Conservation (phyloP, 2,888 invertebrate species). For the Tenthredo livida region DNA sequence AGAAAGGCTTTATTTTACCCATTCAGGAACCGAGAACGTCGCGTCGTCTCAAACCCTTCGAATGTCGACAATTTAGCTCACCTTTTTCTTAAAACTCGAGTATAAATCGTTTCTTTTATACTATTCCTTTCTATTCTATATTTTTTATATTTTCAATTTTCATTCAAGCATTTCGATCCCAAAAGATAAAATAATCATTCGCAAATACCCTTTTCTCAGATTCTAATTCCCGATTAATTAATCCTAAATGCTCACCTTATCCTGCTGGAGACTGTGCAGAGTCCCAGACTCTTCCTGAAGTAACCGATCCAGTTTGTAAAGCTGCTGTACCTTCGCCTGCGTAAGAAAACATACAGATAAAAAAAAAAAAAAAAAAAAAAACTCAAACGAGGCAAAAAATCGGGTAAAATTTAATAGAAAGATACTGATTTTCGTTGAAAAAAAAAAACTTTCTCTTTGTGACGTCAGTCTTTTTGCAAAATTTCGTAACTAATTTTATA, state of each 20-base stretch:
- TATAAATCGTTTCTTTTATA: neutral
- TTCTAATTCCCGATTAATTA: neutral
- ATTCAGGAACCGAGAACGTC: slow-evolving; percentile 29
- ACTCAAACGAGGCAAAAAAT: neutral
- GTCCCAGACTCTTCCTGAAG: slow-evolving; percentile 88
- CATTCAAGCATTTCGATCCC: neutral
- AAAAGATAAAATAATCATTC: neutral
- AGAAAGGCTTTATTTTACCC: slow-evolving; percentile 29
- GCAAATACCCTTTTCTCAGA: neutral
- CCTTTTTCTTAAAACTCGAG: neutral
- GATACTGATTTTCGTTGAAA: neutral
- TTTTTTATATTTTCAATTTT: neutral
- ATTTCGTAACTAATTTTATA: neutral
- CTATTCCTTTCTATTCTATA: neutral
- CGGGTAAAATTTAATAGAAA: neutral
- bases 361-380: neutral
- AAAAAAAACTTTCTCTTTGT: neutral
- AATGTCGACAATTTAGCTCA: neutral
- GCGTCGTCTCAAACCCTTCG: neutral
- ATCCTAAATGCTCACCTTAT: slow-evolving; percentile 80
- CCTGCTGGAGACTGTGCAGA: slow-evolving; percentile 86
- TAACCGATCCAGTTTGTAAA: slow-evolving; percentile 87
- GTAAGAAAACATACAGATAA: neutral
- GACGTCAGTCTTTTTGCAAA: neutral
- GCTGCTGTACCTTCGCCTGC: slow-evolving; percentile 87